Evolutionary conservation across 2,113 vertebrate species (phyloP).

Genomic region (Scomber colias): DNA sequence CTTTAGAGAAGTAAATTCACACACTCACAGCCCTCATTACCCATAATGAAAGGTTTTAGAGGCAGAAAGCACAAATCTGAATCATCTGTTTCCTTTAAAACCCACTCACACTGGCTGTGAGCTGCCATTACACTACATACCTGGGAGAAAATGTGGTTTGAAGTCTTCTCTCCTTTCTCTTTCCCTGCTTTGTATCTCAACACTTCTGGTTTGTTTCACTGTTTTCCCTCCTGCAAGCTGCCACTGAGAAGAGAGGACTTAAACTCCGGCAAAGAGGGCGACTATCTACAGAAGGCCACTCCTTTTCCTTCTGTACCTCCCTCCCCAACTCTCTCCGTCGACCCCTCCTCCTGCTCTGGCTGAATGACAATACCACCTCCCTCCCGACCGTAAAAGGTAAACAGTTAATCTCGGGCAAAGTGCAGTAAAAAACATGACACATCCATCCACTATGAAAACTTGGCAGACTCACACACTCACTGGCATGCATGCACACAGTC

Average conservation of each 20-base stretch:
- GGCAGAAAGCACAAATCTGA: conserved; percentile 49
- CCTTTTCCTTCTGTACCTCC: conserved; percentile 83
- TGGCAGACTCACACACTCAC: conserved; percentile 41
- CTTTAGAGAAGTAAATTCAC: conserved; percentile 35
- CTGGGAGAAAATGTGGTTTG: conserved; percentile 54
- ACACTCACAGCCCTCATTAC: conserved; percentile 41
- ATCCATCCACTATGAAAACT: conserved; percentile 73
- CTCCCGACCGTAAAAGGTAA: conserved; percentile 85
- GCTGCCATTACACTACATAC: conserved; percentile 64
- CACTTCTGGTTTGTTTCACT: conserved; percentile 62
- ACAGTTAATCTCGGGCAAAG: conserved; percentile 82
- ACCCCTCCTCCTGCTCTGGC: conserved; percentile 76
- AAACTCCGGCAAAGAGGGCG: conserved; percentile 66
- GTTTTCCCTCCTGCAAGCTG: conserved; percentile 74
- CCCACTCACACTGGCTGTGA: conserved; percentile 30
- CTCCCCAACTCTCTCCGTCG: conserved; percentile 52
- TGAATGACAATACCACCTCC: conserved; percentile 80
- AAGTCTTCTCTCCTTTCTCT: conserved; percentile 48
- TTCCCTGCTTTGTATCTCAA: conserved; percentile 53
- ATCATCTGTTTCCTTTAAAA: conserved; percentile 50
- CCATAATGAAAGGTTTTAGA: conserved; percentile 59
- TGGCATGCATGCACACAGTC: conserved; percentile 27
- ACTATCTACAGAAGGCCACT: conserved; percentile 83
- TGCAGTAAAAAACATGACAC: conserved; percentile 79
- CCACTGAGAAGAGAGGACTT: conserved; percentile 73